Evolutionary conservation across 1,140 invertebrate genomes (phyloP).

Genomic region (Euwallacea similis): DNA sequence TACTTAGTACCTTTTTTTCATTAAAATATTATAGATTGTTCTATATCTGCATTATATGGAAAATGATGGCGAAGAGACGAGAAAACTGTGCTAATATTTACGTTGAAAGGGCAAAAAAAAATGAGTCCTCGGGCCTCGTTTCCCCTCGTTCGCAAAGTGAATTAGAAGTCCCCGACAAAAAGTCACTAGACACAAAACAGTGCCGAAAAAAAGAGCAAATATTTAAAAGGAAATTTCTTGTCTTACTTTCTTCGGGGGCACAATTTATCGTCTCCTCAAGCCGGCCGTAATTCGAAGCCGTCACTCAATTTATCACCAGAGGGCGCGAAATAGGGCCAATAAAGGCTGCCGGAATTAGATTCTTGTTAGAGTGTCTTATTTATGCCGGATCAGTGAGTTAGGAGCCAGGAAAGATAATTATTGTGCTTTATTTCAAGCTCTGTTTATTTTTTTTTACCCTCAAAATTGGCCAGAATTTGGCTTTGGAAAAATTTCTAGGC

Average conservation of each 20-base stretch:
- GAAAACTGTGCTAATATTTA: no score
- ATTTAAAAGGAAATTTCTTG: slow-evolving; percentile 16
- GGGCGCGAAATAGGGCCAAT: slow-evolving; percentile 22
- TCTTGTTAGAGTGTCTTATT: slow-evolving; percentile 23
- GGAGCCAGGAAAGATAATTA: background rate
- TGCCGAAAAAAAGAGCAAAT: slow-evolving; percentile 13
- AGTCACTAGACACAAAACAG: background rate
- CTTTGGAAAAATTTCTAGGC: no score
- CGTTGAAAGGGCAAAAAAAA: no score
- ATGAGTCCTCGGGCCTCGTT: no score
- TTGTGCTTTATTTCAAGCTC: background rate
- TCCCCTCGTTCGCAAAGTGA: no score
- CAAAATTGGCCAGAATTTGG: no score
- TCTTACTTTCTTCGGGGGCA: slow-evolving; percentile 12
- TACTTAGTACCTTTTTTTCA: no score
- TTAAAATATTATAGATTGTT: no score
- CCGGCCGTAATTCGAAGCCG: slow-evolving; percentile 12
- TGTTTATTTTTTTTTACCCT: no score
- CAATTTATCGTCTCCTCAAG: slow-evolving; percentile 22
- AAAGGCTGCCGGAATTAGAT: slow-evolving; percentile 28
- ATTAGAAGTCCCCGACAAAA: background rate
- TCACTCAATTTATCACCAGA: slow-evolving; percentile 33
- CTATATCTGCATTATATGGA: no score
- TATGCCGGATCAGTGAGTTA: slow-evolving; percentile 7
- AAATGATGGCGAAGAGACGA: no score